phyloP scores from a whole-genome alignment of 2,797 vertebrate genomes.

The Buphagus erythrorhynchus region DNA sequence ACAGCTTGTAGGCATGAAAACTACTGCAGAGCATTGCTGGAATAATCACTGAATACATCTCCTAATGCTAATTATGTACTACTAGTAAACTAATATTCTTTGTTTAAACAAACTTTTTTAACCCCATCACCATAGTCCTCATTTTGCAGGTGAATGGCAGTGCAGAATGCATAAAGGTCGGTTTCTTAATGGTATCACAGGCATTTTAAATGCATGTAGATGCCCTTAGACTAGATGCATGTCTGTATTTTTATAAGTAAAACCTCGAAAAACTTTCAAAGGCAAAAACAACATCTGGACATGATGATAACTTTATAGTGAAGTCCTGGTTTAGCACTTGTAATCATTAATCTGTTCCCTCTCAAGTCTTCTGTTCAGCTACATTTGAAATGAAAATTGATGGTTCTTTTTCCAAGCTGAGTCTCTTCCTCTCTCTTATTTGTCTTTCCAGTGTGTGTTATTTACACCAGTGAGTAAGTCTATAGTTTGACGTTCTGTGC shows the following conservation, averaged over 20 bases:
- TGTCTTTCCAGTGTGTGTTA: slow-evolving; percentile 9
- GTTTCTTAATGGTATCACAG: neutral
- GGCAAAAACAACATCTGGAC: neutral
- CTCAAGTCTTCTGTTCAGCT: slow-evolving; percentile 8
- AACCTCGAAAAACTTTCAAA: neutral
- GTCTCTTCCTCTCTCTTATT: neutral
- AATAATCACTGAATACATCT: neutral
- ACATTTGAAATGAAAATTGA: slow-evolving; percentile 28
- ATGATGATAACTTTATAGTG: neutral
- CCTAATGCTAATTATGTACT: neutral
- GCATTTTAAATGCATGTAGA: neutral
- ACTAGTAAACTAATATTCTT: neutral
- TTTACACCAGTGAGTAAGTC: neutral
- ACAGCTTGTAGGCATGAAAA: neutral
- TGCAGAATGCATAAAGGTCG: neutral
- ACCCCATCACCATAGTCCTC: neutral
- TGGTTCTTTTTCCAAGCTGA: slow-evolving; percentile 21
- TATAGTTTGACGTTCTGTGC: neutral
- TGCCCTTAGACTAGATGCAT: neutral
- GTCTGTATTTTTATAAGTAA: neutral
- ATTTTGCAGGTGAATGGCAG: neutral
- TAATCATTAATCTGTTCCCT: neutral
- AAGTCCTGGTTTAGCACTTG: neutral
- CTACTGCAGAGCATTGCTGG: neutral
- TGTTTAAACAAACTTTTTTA: neutral